Conservation (phyloP, 1,140 invertebrate genomes). For the Helicoverpa armigera region DNA sequence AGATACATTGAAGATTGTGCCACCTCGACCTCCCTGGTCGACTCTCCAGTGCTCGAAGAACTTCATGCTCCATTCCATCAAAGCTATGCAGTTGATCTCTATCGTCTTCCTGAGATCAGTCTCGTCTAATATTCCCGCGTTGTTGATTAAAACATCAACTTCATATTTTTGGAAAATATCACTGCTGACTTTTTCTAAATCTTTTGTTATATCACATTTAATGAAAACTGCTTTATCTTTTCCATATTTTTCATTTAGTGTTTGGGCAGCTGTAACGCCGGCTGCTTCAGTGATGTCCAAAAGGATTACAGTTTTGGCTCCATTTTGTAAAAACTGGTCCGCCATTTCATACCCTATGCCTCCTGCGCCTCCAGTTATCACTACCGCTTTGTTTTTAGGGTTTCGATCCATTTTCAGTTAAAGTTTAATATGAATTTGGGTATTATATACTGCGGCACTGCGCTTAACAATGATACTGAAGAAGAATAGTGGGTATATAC, state of each 20-base stretch:
- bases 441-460: too few relatives aligned
- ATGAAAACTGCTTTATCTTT: constrained; percentile 78
- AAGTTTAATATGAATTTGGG: too few relatives aligned
- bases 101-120: constrained; percentile 75
- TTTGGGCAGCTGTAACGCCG: constrained; percentile 70
- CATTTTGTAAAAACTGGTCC: constrained; percentile 66
- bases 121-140: constrained; percentile 88
- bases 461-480: too few relatives aligned
- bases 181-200: constrained; percentile 70
- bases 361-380: constrained; percentile 68
- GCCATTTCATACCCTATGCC: constrained; percentile 72
- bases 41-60: constrained; percentile 85
- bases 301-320: constrained; percentile 68
- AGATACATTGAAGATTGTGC: constrained; percentile 69
- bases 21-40: too few relatives aligned
- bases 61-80: constrained; percentile 74
- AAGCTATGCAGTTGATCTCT: constrained; percentile 69
- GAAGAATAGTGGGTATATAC: too few relatives aligned
- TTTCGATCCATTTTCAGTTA: constrained; percentile 55
- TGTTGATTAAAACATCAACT: constrained; percentile 89
- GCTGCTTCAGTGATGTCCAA: constrained; percentile 75
- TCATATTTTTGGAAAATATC: constrained; percentile 75
- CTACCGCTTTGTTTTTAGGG: constrained; percentile 67
- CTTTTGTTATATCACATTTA: constrained; percentile 84
- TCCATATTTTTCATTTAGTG: constrained; percentile 82